Evolutionary conservation across 2,113 vertebrate genomes (phyloP).

Genomic region (Siniperca knerii): DNA sequence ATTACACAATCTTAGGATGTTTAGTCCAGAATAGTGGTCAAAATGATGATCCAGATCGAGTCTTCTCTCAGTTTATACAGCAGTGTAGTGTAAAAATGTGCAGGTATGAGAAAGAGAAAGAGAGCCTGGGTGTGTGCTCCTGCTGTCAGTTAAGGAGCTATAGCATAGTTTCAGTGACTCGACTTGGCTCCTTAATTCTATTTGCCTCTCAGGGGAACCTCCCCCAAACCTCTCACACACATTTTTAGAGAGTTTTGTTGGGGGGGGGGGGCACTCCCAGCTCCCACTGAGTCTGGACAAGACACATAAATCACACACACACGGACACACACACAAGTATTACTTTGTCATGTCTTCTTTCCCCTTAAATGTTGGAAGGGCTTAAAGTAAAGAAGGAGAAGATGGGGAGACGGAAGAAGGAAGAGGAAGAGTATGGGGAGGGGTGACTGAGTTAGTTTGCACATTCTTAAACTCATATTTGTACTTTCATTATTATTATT

Average conservation of each 20-base stretch:
- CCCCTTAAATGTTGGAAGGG: constrained; percentile 37
- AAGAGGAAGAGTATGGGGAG: not conserved
- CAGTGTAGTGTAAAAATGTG: constrained; percentile 4
- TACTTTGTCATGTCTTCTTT: constrained; percentile 58
- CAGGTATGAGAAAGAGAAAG: constrained; percentile 34
- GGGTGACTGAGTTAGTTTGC: constrained; percentile 45
- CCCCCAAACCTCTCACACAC: constrained; percentile 73
- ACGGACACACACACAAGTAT: constrained; percentile 22
- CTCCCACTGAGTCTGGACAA: constrained; percentile 76
- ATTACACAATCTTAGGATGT: constrained; percentile 13
- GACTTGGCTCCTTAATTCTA: constrained; percentile 70
- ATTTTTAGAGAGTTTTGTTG: constrained; percentile 73
- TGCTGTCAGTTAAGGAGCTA: constrained; percentile 63
- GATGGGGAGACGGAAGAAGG: constrained; percentile 30
- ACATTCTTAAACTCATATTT: not conserved
- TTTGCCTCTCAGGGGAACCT: constrained; percentile 71
- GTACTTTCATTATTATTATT: not conserved
- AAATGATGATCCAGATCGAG: constrained; percentile 17
- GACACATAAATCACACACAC: constrained; percentile 77
- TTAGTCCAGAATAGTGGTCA: not conserved
- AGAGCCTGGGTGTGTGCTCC: constrained; percentile 41
- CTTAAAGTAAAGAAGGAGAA: constrained; percentile 33
- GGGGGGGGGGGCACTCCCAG: constrained; percentile 43
- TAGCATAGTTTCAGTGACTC: constrained; percentile 66
- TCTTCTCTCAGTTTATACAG: constrained; percentile 1